Conservation (phyloP, 2,888 invertebrate genomes). For the Heliconius ismenius region DNA sequence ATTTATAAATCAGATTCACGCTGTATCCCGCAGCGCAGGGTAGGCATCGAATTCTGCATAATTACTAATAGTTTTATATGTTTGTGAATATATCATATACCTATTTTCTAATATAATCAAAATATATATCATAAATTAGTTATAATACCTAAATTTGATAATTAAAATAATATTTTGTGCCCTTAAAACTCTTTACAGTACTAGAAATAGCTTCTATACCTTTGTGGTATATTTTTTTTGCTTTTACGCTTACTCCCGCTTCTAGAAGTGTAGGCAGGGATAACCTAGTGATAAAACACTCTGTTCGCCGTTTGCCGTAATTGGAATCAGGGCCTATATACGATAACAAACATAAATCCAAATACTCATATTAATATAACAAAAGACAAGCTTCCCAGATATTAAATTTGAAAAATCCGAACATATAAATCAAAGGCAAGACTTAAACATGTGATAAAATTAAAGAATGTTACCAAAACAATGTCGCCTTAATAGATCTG, state of each 20-base stretch:
- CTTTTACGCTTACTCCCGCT: not conserved
- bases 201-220: too few relatives aligned
- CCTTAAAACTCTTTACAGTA: too few relatives aligned
- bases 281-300: not conserved
- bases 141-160: too few relatives aligned
- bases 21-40: too few relatives aligned
- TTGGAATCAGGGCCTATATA: not conserved
- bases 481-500: conserved; percentile 52
- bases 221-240: too few relatives aligned
- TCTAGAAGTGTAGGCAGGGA: not conserved
- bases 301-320: not conserved
- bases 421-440: conserved; percentile 30
- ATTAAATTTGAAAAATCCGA: conserved; percentile 14
- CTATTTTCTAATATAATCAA: too few relatives aligned
- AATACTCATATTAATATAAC: too few relatives aligned
- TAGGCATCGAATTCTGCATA: too few relatives aligned
- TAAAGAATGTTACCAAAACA: conserved; percentile 39
- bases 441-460: conserved; percentile 38
- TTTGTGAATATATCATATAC: too few relatives aligned
- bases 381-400: conserved; percentile 10
- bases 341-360: not conserved
- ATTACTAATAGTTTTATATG: too few relatives aligned
- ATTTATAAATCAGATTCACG: conserved; percentile 23
- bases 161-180: too few relatives aligned
- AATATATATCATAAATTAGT: too few relatives aligned